Evolutionary conservation across 2,797 vertebrate genomes (phyloP), one percentile per base, ranked within the genome.

Genomic region (Dromococcyx pavoninus): DNA sequence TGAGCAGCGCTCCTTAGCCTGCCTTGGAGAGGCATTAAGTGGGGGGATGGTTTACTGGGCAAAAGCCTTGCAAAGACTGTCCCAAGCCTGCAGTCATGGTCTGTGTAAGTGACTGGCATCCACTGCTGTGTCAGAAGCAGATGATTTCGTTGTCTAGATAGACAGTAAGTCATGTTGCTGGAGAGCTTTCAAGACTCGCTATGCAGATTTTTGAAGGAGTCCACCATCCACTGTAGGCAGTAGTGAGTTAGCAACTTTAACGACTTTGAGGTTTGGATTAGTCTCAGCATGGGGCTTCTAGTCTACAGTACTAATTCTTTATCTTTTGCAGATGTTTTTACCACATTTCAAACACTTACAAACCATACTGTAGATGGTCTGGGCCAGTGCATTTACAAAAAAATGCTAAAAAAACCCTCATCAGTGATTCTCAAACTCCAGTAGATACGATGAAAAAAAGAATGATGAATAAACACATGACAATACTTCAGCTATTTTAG

Each of bases 341-440:
- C 39, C 43, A 48, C 3, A 1, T 87, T 84, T 84, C 17, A 64
- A 85, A 80, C 35, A 44, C 32, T 82, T 74, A 17, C 10, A 60
- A 76, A 35, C 23, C 33, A 10, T 53, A 53, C 54, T 37, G 21
- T 72, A 58, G 79, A 48, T 61, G 43, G 28, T 41, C 57, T 80
- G 32, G 33, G 35, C 48, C 39, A 71, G 43, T 37, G 16, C 32
- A 70, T 82, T 95, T 53, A 74, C 43, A 86, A 74, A 67, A 84
- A 76, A 82, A 41, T 50, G 23, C 43, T 77, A 78, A 71, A 93
- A 24, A 33, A 75, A 77, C 81, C 33, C 71, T 95, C 81, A 91
- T 70, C 54, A 95, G 6, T 95, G 75, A 74, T 85, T 87, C 91
- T 85, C n/a, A 39, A 17, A 85, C 95, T 93, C 80, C 71, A 83